These are phyloP conservation scores for Anguilla rostrata DNA, from an alignment of 2,113 vertebrate genomes.

Conservation along the genomic window DNA sequence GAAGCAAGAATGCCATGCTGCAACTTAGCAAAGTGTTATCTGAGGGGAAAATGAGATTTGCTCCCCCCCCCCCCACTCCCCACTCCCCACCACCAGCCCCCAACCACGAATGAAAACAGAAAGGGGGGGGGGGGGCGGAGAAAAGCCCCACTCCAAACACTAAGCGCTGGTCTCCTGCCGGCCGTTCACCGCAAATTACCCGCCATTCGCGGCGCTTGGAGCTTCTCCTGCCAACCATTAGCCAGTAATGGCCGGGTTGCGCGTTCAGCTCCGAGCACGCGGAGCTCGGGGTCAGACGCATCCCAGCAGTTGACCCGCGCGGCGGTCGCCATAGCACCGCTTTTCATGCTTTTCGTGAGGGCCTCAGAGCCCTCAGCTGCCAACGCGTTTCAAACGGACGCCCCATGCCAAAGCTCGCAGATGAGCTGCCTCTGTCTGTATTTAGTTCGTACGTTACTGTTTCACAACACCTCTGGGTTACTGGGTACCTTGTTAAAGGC, in stretches of 20 bases:
- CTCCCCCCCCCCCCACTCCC: not conserved
- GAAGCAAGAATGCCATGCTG: slow-evolving; percentile 3
- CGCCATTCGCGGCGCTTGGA: not conserved
- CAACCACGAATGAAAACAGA: not conserved
- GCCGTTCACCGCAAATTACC: slow-evolving; percentile 2
- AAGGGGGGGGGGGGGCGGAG: not conserved
- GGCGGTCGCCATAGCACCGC: not conserved
- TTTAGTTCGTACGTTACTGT: not conserved
- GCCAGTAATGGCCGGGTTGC: not conserved
- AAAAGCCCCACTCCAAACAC: not conserved
- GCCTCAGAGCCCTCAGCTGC: not conserved
- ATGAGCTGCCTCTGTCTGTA: not conserved
- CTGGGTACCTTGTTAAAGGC: not conserved
- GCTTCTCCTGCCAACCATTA: not conserved
- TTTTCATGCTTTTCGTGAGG: no score
- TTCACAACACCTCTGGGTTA: not conserved
- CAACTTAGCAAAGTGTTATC: slow-evolving; percentile 8
- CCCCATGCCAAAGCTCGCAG: not conserved
- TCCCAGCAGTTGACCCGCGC: not conserved
- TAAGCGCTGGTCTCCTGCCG: not conserved
- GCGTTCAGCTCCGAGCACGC: not conserved
- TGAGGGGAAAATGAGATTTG: not conserved
- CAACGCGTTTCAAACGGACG: not conserved
- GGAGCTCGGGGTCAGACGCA: not conserved
- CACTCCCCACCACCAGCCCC: no score